phyloP scores from a whole-genome alignment of 2,888 invertebrate species.

The Campoletis raptor region DNA sequence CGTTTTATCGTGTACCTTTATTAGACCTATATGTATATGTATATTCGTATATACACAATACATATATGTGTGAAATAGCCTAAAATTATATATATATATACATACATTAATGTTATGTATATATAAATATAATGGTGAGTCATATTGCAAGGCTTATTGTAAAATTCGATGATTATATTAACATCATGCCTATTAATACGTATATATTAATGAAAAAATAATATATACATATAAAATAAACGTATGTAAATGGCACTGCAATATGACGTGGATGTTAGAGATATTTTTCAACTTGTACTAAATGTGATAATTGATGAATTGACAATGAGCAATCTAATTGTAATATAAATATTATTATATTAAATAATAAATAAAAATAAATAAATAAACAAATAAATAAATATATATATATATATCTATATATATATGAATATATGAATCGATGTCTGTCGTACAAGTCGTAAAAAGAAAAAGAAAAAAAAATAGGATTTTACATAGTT shows the following conservation, averaged over 20 bases:
- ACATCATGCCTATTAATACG: conserved; percentile 34
- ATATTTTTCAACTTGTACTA: conserved; percentile 85
- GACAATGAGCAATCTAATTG: conserved; percentile 85
- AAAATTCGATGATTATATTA: conserved; percentile 48
- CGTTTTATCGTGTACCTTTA: conserved; percentile 79
- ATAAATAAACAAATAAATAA: conserved; percentile 67
- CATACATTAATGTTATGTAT: conserved; percentile 5
- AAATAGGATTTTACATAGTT: conserved; percentile 63
- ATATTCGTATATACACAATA: conserved; percentile 54
- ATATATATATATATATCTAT: conserved; percentile 75
- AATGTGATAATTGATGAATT: conserved; percentile 85
- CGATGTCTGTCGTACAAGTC: conserved; percentile 83
- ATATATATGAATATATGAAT: conserved; percentile 74
- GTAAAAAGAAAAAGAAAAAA: conserved; percentile 62
- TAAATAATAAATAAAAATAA: conserved; percentile 74
- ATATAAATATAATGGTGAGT: conserved; percentile 67
- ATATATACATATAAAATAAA: conserved; percentile 17
- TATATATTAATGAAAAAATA: not conserved
- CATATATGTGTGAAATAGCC: conserved; percentile 47
- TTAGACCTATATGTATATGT: conserved; percentile 60
- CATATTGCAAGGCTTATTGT: conserved; percentile 61
- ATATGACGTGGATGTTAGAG: conserved; percentile 85
- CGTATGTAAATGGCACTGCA: conserved; percentile 70
- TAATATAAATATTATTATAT: conserved; percentile 80
- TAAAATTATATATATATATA: conserved; percentile 33